A percentile compares a stretch with the other conserved stretches of the same genome.
These are phyloP conservation scores for Chironomus striatipennis DNA, from an alignment of 1,140 invertebrate genomes.

Conservation along the genomic window DNA sequence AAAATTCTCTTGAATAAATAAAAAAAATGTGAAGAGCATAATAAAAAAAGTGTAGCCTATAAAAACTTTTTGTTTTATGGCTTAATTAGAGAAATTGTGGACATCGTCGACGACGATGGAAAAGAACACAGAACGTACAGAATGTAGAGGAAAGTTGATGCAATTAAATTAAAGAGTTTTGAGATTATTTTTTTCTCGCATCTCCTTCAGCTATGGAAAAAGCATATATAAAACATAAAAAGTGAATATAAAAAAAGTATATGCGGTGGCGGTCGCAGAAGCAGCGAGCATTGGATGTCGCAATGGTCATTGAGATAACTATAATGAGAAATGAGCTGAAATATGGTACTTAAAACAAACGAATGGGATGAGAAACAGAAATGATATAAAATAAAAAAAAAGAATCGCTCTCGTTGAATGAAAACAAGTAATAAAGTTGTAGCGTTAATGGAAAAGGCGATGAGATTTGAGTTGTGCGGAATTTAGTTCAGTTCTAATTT, in stretches of 20 bases:
- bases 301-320: constrained; percentile 10
- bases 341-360: background rate
- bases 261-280: background rate
- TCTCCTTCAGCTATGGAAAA: background rate
- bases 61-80: constrained; percentile 23
- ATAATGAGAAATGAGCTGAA: background rate
- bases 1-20: background rate
- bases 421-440: too few species aligned
- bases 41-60: constrained; percentile 4
- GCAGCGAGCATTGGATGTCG: background rate
- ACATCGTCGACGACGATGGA: background rate
- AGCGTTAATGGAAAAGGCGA: too few species aligned
- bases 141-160: background rate
- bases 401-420: too few species aligned
- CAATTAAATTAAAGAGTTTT: constrained; percentile 14
- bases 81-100: constrained; percentile 20
- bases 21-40: constrained; percentile 7
- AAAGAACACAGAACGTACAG: background rate
- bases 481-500: too few species aligned
- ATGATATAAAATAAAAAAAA: too few species aligned
- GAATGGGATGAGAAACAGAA: too few species aligned
- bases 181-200: background rate
- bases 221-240: too few species aligned
- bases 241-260: background rate
- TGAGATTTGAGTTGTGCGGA: too few species aligned